phyloP scores from a whole-genome alignment of 1,140 invertebrate species.

The Microplitis demolitor region DNA sequence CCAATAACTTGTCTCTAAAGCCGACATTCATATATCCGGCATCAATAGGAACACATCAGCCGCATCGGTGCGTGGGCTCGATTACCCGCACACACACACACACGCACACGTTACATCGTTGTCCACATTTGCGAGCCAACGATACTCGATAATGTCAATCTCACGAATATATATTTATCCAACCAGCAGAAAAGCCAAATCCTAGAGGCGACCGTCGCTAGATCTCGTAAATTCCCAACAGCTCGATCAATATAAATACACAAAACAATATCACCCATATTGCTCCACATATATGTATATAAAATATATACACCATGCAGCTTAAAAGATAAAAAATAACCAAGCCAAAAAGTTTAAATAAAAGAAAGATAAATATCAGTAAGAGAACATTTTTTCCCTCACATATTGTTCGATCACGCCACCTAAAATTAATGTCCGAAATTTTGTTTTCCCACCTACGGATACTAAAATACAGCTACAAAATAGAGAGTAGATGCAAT shows the following conservation, averaged over 20 bases:
- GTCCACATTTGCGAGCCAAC: not conserved
- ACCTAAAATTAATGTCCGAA: too few species aligned
- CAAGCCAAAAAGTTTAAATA: too few species aligned
- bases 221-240: not conserved
- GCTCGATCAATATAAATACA: not conserved
- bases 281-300: not conserved
- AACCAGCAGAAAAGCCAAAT: not conserved
- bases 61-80: not conserved
- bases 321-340: too few species aligned
- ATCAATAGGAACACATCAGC: not conserved
- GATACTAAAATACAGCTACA: not conserved
- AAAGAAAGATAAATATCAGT: too few species aligned
- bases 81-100: not conserved
- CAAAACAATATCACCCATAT: not conserved
- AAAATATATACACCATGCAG: too few species aligned
- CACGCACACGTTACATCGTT: not conserved
- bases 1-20: too few species aligned
- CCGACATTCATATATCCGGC: too few species aligned
- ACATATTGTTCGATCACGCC: too few species aligned
- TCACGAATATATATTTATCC: slow-evolving; percentile 1
- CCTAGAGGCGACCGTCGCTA: not conserved
- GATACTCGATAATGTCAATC: slow-evolving; percentile 7
- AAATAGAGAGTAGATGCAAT: not conserved
- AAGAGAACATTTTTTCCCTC: too few species aligned
- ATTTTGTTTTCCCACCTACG: too few species aligned